phyloP scores from a whole-genome alignment of 2,888 invertebrate genomes.

The Drosophila sordidula region DNA sequence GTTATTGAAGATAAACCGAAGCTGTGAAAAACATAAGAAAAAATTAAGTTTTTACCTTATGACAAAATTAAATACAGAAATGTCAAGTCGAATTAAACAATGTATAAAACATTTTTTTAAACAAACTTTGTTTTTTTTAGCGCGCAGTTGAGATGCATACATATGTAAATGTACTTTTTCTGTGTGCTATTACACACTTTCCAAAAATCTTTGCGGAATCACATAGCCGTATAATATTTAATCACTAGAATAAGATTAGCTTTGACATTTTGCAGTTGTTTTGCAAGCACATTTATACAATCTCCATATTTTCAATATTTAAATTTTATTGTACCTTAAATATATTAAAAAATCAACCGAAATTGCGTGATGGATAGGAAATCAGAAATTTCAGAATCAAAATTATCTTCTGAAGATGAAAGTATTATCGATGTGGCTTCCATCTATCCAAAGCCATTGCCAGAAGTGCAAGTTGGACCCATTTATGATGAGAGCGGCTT shows the following conservation, averaged over 20 bases:
- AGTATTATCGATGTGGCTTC: slow-evolving; percentile 5
- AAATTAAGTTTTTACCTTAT: too few relatives aligned
- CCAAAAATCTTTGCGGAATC: not conserved
- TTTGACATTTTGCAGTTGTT: not conserved
- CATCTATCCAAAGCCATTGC: slow-evolving; percentile 79
- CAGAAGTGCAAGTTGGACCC: slow-evolving; percentile 37
- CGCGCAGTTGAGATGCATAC: too few relatives aligned
- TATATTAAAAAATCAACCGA: not conserved
- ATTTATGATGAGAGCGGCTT: slow-evolving; percentile 64
- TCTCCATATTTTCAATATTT: not conserved
- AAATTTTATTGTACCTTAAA: slow-evolving; percentile 6
- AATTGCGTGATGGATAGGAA: slow-evolving; percentile 22
- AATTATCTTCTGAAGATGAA: not conserved
- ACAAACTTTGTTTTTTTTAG: too few relatives aligned
- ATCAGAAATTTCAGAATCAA: slow-evolving; percentile 14
- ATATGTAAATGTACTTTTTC: too few relatives aligned
- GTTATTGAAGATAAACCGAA: too few relatives aligned
- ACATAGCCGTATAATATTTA: not conserved
- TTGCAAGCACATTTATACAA: not conserved
- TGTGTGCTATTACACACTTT: too few relatives aligned
- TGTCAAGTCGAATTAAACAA: too few relatives aligned
- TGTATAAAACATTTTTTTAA: too few relatives aligned
- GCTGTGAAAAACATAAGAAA: too few relatives aligned
- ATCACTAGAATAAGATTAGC: not conserved
- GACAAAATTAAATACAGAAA: too few relatives aligned